phyloP scores from a whole-genome alignment of 1,140 invertebrate species.

The Zophobas morio region DNA sequence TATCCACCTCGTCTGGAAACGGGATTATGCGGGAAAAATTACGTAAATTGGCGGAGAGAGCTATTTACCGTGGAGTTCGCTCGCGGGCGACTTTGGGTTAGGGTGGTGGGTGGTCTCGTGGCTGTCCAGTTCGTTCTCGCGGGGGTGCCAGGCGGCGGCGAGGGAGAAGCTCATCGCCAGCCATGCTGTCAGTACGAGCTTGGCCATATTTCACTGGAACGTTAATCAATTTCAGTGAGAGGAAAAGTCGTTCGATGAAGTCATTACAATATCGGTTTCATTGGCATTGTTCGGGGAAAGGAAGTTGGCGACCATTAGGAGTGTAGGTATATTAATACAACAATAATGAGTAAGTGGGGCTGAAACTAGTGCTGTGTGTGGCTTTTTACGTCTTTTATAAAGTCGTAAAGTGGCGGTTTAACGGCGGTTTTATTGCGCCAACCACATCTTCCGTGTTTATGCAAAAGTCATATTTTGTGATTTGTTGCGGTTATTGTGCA shows the following conservation, averaged over 20 bases:
- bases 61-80: constrained; percentile 31
- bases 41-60: background rate
- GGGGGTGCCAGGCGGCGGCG: constrained; percentile 23
- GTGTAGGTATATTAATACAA: constrained; percentile 23
- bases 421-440: too few relatives aligned
- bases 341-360: background rate
- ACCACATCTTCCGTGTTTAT: too few relatives aligned
- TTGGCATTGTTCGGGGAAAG: background rate
- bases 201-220: constrained; percentile 36
- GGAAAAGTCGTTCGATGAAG: constrained; percentile 16
- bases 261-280: constrained; percentile 12
- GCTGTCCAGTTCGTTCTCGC: constrained; percentile 44
- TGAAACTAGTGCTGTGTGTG: background rate
- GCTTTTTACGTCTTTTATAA: too few relatives aligned
- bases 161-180: constrained; percentile 24
- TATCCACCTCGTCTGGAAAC: constrained; percentile 66
- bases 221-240: constrained; percentile 15
- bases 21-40: constrained; percentile 7
- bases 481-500: too few relatives aligned
- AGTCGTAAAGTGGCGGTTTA: too few relatives aligned
- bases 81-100: constrained; percentile 47
- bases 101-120: constrained; percentile 31
- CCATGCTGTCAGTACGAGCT: constrained; percentile 27
- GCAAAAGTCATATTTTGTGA: too few relatives aligned
- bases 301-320: constrained; percentile 15